Conservation (phyloP, 2,888 invertebrate genomes). For the Pterobdella sp. region DNA sequence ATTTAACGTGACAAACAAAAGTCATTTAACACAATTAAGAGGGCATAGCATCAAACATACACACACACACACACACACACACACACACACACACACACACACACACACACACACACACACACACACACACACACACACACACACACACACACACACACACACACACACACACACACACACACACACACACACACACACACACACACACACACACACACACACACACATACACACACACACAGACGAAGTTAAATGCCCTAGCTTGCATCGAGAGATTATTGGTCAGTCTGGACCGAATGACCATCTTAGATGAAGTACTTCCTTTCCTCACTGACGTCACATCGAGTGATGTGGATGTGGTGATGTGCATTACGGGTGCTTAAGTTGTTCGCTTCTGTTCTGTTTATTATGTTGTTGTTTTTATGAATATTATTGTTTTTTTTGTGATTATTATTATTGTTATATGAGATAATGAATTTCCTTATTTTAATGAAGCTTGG, state of each 20-base stretch:
- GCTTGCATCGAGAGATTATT: conserved; percentile 65
- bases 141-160: conserved; percentile 2
- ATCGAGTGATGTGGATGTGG: conserved; percentile 77
- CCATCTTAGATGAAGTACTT: conserved; percentile 80
- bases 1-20: no score
- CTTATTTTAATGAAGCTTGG: neutral
- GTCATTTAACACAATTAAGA: no score
- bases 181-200: neutral
- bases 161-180: neutral
- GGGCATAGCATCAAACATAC: neutral
- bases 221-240: conserved; percentile 48
- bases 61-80: conserved; percentile 21
- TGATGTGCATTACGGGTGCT: conserved; percentile 86
- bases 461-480: neutral
- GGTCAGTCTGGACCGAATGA: conserved; percentile 72
- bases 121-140: conserved; percentile 10
- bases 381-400: conserved; percentile 44
- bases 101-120: conserved; percentile 23
- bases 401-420: neutral
- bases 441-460: neutral
- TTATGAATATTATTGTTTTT: neutral
- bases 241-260: conserved; percentile 52
- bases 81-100: conserved; percentile 22
- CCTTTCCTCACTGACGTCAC: conserved; percentile 78
- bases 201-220: neutral